Evolutionary conservation across 1,140 invertebrate genomes (phyloP), one percentile per base, ranked within the genome.

Genomic region (Araneus ventricosus): DNA sequence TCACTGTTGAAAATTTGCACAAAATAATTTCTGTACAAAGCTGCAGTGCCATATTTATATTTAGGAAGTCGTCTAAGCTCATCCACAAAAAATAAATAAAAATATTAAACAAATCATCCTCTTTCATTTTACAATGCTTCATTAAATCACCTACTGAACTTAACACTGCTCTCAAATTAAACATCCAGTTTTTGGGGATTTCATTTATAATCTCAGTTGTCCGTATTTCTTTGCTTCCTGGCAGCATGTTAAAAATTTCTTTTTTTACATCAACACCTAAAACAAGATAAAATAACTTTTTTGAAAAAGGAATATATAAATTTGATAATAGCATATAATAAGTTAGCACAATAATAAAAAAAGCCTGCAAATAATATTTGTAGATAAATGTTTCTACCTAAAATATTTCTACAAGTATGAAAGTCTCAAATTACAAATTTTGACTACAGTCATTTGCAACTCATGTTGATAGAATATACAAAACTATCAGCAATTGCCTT

Each of bases 261-360:
- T 45, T 84, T 17, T 27, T 84, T 10, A 24, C 24, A 84, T 52
- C 24, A 30, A 57, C 82, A 52, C 82, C 82, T 84, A 84, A 84
- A 84, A 84, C 7, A 84, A 57, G 4, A 8, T 0, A 75, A 75
- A 75, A 75, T 67, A 30, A 14, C 27, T 67, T 41, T 67, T 67
- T 27, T 7, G n/a, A 24, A 63, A 1, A 63, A 63, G 6, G 4
- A 24, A 61, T 5, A 61, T 27, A n/a, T 63, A 4, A n/a, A 63
- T 27, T 27, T 63, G 2, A 63, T 63, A 4, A n/a, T n/a, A 63
- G 8, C 6, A 63, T n/a, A 63, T 63, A 63, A 8, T 63, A 27
- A 63, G n/a, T 10, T 63, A n/a, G 2, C 2, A 67, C 4, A 67
- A 27, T 59, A n/a, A n/a, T 17, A 17, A 52, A 52, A 52, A 2